Evolutionary conservation across 2,888 invertebrate species (phyloP).

Genomic region (Nysson spinosus): DNA sequence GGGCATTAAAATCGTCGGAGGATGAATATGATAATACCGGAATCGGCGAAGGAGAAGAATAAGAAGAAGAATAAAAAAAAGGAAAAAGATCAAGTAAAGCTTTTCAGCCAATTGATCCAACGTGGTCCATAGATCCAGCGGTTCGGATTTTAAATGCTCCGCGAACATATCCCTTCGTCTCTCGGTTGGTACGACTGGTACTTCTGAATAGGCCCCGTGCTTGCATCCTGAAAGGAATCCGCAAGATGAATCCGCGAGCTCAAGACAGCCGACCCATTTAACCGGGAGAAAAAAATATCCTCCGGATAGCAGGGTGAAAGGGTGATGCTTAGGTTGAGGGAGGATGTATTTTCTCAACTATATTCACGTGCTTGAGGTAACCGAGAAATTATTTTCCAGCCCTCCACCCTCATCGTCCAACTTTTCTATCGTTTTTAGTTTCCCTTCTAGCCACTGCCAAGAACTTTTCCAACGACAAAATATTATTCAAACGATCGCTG

Average conservation of each 20-base stretch:
- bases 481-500: slow-evolving; percentile 36
- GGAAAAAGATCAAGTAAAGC: slow-evolving; percentile 36
- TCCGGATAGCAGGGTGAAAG: slow-evolving; percentile 17
- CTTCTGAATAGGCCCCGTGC: slow-evolving; percentile 39
- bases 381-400: slow-evolving; percentile 44
- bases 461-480: slow-evolving; percentile 29
- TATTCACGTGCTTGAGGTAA: slow-evolving; percentile 40
- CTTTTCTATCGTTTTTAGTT: too few species aligned
- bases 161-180: slow-evolving; percentile 43
- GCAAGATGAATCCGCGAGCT: slow-evolving; percentile 48
- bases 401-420: background rate
- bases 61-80: background rate
- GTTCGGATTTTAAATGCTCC: slow-evolving; percentile 37
- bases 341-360: slow-evolving; percentile 21
- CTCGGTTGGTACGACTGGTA: slow-evolving; percentile 15
- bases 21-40: slow-evolving; percentile 37
- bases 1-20: background rate
- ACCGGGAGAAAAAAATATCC: slow-evolving; percentile 35
- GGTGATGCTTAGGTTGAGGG: background rate
- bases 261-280: slow-evolving; percentile 56
- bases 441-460: background rate
- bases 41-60: slow-evolving; percentile 12
- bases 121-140: slow-evolving; percentile 19
- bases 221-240: slow-evolving; percentile 47
- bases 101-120: slow-evolving; percentile 50